These are phyloP conservation scores for Alectoris magna DNA, from an alignment of 2,797 vertebrate genomes.

Conservation along the genomic window DNA sequence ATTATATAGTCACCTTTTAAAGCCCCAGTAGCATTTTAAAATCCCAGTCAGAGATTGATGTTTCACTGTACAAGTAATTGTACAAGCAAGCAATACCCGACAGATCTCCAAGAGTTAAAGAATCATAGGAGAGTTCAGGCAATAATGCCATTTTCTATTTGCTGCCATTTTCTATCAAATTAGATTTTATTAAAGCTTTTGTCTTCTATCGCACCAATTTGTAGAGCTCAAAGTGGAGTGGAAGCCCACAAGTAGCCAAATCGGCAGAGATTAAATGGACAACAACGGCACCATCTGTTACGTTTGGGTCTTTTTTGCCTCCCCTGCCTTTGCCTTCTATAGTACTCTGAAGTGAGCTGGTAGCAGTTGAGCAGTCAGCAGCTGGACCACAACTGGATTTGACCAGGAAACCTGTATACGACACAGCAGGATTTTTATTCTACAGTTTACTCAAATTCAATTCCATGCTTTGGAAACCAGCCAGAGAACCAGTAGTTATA, in stretches of 20 bases:
- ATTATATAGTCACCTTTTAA: not conserved
- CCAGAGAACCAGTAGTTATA: not conserved
- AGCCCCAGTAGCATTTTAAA: not conserved
- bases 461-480: not conserved
- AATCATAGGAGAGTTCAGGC: not conserved
- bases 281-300: not conserved
- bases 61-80: not conserved
- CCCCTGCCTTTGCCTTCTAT: not conserved
- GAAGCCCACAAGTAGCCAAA: not conserved
- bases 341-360: not conserved
- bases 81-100: not conserved
- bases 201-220: not conserved
- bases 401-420: not conserved
- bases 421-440: not conserved
- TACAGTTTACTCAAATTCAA: not conserved
- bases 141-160: not conserved
- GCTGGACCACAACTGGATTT: not conserved
- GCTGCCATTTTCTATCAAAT: not conserved
- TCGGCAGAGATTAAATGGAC: conserved; percentile 17
- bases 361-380: not conserved
- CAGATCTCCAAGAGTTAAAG: not conserved
- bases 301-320: not conserved
- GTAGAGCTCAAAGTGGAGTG: not conserved
- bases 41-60: not conserved
- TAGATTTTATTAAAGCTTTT: not conserved